Conservation (phyloP, 2,888 invertebrate species). For the Acleris laterana region DNA sequence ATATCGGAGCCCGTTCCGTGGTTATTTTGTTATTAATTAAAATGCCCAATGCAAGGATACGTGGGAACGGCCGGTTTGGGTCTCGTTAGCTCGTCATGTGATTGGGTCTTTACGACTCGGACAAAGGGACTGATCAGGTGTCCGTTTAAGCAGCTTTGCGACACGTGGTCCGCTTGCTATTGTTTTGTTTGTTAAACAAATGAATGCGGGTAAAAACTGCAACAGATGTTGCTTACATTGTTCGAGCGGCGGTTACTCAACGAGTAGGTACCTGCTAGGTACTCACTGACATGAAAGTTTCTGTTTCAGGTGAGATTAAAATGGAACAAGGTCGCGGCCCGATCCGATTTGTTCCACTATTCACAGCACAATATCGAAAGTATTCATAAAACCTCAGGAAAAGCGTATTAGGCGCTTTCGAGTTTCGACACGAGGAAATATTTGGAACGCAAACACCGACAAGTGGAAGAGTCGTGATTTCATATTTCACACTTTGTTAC, state of each 20-base stretch:
- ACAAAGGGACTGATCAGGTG: constrained; percentile 74
- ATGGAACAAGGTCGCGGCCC: constrained; percentile 64
- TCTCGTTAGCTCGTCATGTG: constrained; percentile 62
- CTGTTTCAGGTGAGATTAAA: constrained; percentile 44
- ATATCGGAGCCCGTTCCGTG: constrained; percentile 65
- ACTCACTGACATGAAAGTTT: constrained; percentile 26
- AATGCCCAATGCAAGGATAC: constrained; percentile 67
- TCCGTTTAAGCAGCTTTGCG: constrained; percentile 61
- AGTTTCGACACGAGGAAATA: constrained; percentile 77
- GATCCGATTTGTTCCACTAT: constrained; percentile 59
- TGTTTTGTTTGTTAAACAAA: constrained; percentile 61
- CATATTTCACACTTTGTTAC: constrained; percentile 83
- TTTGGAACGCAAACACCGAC: constrained; percentile 80
- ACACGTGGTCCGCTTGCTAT: constrained; percentile 56
- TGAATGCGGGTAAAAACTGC: constrained; percentile 56
- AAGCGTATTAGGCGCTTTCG: constrained; percentile 61
- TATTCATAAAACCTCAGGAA: constrained; percentile 61
- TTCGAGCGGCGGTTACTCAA: constrained; percentile 17
- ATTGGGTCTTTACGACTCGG: constrained; percentile 60
- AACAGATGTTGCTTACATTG: constrained; percentile 61
- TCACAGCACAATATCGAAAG: constrained; percentile 55
- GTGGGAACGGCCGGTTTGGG: constrained; percentile 68
- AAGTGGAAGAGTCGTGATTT: constrained; percentile 81
- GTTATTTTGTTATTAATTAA: constrained; percentile 78
- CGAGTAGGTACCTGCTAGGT: neutral